A percentile compares a stretch with the other conserved stretches of the same genome.
Evolutionary conservation across 2,888 invertebrate genomes (phyloP).

Genomic region (Crossocerus cetratus): DNA sequence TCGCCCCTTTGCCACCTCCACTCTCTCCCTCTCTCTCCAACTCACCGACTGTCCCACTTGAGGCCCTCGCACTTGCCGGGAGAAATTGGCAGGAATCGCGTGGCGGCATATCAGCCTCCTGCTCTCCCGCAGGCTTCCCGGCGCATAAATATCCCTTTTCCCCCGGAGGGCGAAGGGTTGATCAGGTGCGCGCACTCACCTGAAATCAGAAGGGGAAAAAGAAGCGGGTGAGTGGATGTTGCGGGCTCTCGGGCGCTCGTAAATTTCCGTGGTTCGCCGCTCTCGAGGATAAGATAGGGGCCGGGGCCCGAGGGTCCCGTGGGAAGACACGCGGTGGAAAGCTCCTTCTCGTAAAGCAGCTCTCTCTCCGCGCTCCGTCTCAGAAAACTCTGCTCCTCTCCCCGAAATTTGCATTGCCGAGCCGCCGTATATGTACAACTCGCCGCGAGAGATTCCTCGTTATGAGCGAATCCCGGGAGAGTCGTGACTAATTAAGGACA

Average conservation of each 20-base stretch:
- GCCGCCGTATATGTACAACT: too few relatives aligned
- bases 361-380: constrained; percentile 33
- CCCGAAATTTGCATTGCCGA: constrained; percentile 45
- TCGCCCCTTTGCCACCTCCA: too few relatives aligned
- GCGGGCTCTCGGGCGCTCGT: constrained; percentile 36
- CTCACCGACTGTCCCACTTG: too few relatives aligned
- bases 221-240: neutral
- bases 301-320: constrained; percentile 33
- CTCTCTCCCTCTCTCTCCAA: too few relatives aligned
- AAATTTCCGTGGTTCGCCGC: constrained; percentile 58
- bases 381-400: constrained; percentile 19
- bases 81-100: too few relatives aligned
- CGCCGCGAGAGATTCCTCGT: too few relatives aligned
- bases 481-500: too few relatives aligned
- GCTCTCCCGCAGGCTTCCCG: neutral
- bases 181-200: constrained; percentile 41
- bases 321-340: constrained; percentile 46
- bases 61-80: too few relatives aligned
- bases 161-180: constrained; percentile 4
- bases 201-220: constrained; percentile 47
- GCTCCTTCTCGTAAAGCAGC: constrained; percentile 43
- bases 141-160: constrained; percentile 8
- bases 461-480: too few relatives aligned
- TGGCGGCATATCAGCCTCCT: too few relatives aligned
- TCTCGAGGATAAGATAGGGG: constrained; percentile 55